A percentile compares a stretch with the other conserved stretches of the same genome.
Conservation (phyloP, 2,113 vertebrate genomes). For the Merops nubicus region DNA sequence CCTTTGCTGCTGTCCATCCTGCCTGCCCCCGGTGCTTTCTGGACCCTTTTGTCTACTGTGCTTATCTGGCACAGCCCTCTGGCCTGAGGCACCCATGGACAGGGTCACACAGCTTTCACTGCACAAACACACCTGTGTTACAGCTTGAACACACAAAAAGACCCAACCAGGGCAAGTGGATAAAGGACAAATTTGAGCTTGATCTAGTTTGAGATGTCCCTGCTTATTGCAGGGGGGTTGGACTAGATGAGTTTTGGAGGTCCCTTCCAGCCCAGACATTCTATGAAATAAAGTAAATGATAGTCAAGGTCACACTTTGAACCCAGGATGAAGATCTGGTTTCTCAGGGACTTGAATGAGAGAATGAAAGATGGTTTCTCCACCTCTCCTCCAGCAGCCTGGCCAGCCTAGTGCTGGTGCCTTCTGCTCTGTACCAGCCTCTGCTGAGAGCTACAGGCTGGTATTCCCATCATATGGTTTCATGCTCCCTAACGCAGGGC, state of each 20-base stretch:
- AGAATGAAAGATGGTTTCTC: background rate
- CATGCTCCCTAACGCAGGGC: background rate
- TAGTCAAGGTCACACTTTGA: background rate
- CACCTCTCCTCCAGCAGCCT: background rate
- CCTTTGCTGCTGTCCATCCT: background rate
- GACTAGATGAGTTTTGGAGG: too few species aligned
- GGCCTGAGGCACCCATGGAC: background rate
- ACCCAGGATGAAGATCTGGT: background rate
- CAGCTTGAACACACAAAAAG: background rate
- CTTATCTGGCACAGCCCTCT: background rate
- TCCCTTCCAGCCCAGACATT: too few species aligned
- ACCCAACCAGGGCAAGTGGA: background rate
- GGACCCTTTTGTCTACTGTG: background rate
- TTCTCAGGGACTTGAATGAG: background rate
- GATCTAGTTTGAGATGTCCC: too few species aligned
- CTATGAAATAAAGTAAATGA: too few species aligned
- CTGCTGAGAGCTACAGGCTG: background rate
- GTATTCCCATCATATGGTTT: background rate
- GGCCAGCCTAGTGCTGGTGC: background rate
- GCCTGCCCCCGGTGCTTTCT: background rate
- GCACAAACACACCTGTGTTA: background rate
- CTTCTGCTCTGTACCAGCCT: too few species aligned
- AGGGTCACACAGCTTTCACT: background rate
- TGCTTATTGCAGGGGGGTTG: too few species aligned
- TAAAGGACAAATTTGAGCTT: too few species aligned